phyloP scores from a whole-genome alignment of 2,888 invertebrate species.

The Notodonta dromedarius region DNA sequence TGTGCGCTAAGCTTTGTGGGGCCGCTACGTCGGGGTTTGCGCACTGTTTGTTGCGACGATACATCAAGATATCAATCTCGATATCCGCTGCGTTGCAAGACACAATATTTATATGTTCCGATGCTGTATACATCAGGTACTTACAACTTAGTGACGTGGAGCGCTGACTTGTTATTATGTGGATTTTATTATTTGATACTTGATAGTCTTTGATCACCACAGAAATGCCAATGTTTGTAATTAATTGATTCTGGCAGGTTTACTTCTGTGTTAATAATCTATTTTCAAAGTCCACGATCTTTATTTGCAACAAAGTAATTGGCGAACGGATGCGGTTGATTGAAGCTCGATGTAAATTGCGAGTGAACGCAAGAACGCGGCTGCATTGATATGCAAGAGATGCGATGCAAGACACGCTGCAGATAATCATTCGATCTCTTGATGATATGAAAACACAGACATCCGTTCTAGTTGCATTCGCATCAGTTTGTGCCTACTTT shows the following conservation, averaged over 20 bases:
- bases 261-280: no score
- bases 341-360: constrained; percentile 4
- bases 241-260: no score
- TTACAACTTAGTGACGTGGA: not conserved
- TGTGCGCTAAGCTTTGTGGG: not conserved
- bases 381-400: not conserved
- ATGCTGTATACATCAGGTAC: not conserved
- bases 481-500: not conserved
- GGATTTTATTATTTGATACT: no score
- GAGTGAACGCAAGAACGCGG: not conserved
- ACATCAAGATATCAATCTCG: constrained; percentile 7
- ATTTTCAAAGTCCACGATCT: no score
- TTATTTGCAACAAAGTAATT: not conserved
- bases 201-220: no score
- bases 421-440: not conserved
- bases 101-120: not conserved
- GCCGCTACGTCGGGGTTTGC: not conserved
- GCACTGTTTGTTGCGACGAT: not conserved
- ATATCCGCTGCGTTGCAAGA: not conserved
- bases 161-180: no score
- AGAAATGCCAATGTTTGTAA: no score
- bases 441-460: not conserved
- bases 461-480: not conserved
- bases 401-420: not conserved
- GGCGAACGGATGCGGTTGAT: constrained; percentile 5